These are phyloP conservation scores for Pica pica DNA, from an alignment of 2,113 vertebrate species.

Conservation along the genomic window DNA sequence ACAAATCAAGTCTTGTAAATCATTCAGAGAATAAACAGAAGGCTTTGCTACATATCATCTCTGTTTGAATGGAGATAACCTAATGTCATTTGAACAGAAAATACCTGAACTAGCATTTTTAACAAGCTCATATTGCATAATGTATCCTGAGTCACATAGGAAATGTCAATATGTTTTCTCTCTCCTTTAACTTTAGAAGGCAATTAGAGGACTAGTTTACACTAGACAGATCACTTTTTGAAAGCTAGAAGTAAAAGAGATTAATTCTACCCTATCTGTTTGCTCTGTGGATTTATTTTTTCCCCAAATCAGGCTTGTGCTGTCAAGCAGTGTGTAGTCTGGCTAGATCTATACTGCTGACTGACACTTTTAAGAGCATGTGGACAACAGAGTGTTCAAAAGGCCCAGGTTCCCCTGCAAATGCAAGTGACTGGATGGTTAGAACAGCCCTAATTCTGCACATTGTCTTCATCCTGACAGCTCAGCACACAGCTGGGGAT, in stretches of 20 bases:
- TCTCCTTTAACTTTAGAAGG: constrained; percentile 52
- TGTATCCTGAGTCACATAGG: background rate
- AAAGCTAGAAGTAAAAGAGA: constrained; percentile 28
- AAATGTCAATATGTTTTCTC: constrained; percentile 58
- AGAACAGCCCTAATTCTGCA: background rate
- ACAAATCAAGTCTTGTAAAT: background rate
- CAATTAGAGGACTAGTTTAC: constrained; percentile 55
- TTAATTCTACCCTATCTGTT: constrained; percentile 34
- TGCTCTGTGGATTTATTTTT: constrained; percentile 21
- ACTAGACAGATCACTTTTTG: constrained; percentile 43
- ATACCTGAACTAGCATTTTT: constrained; percentile 15
- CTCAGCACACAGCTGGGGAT: background rate
- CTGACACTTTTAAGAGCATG: background rate
- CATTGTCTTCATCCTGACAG: background rate
- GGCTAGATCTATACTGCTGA: background rate
- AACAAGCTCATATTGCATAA: background rate
- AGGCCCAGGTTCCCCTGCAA: background rate
- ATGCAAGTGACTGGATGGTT: background rate
- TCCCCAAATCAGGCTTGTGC: background rate
- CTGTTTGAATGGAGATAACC: constrained; percentile 1
- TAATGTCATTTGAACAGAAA: constrained; percentile 4
- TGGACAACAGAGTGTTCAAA: background rate
- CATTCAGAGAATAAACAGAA: constrained; percentile 12
- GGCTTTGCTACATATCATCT: background rate
- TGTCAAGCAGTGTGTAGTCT: background rate